Evolutionary conservation across 1,140 invertebrate species (phyloP), one percentile per base, ranked within the genome.

Genomic region (Platyura marginata): DNA sequence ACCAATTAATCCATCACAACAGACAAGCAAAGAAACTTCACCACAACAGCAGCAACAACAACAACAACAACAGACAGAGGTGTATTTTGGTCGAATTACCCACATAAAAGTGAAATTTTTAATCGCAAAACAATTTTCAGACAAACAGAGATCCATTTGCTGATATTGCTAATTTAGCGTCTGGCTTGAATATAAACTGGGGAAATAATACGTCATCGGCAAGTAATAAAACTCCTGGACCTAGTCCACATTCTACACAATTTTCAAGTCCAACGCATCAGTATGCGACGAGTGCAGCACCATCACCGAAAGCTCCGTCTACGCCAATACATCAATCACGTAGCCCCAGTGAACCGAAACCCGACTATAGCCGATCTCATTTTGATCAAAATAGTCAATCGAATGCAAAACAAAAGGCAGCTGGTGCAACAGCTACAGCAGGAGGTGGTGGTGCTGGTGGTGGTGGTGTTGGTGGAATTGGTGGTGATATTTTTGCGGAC

Each of bases 401-500:
- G 6, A 62, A 64, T 0, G 63, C 65, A 1, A 67, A 66, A 44
- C 37, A 47, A 0, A 68, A 62, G 52, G 68, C 61, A 46, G 51
- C 56, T 2, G 47, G 51, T 33, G 10, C 40, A 20, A 42, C 13
- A 18, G 39, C 43, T 43, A 25, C 23, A 5, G 35, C 45, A 33
- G 36, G 42, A n/a, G 50, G 59, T 21, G 71, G 68, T 45, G 43
- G 48, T 11, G n/a, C n/a, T n/a, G n/a, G n/a, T n/a, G n/a, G n/a
- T n/a, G n/a, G n/a, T n/a, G n/a, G n/a, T n/a, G n/a, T n/a, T n/a
- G 43, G n/a, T 33, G 46, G 45, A 37, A 74, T 64, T 56, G 50
- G 59, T 21, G 71, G 68, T 3, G 83, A 93, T 57, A 79, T 88
- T 11, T 95, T 96, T 63, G 86, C 81, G 13, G 90, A 95, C 62